These are phyloP conservation scores for Rhabdophis nuchalis DNA, from an alignment of 2,797 vertebrate species.

Conservation along the genomic window DNA sequence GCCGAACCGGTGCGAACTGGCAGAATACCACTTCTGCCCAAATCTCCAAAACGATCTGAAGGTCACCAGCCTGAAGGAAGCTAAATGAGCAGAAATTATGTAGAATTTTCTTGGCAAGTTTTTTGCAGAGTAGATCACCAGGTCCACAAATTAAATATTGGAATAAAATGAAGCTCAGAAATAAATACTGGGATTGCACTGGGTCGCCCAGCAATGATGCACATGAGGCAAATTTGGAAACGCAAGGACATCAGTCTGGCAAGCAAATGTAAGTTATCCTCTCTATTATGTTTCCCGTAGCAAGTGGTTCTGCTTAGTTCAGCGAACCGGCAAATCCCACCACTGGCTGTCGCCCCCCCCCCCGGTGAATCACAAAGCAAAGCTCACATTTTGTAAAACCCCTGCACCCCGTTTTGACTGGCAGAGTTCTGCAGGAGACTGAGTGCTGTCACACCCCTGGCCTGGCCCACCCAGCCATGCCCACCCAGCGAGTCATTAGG, in stretches of 20 bases:
- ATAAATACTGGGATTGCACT: neutral
- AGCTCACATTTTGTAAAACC: too few species aligned
- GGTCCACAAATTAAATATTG: neutral
- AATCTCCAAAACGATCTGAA: neutral
- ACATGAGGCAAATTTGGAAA: neutral
- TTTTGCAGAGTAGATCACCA: neutral
- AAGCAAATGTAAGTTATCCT: neutral
- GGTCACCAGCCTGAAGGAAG: neutral
- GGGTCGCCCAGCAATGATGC: neutral
- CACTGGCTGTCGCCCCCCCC: too few species aligned
- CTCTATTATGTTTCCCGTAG: neutral
- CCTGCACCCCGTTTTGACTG: too few species aligned
- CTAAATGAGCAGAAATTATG: neutral
- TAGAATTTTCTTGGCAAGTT: neutral
- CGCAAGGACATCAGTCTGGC: neutral
- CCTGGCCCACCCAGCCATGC: too few species aligned
- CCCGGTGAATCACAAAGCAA: too few species aligned
- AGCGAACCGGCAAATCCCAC: too few species aligned
- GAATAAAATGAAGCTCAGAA: neutral
- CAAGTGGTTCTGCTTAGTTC: too few species aligned
- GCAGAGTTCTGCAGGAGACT: too few species aligned
- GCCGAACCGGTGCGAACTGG: too few species aligned
- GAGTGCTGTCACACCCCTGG: too few species aligned
- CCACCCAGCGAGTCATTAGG: too few species aligned
- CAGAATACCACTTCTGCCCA: neutral